Percentiles rank a stretch among this genome's conserved stretches.
Evolutionary conservation across 2,113 vertebrate genomes (phyloP).

Genomic region (Tupaia tana): DNA sequence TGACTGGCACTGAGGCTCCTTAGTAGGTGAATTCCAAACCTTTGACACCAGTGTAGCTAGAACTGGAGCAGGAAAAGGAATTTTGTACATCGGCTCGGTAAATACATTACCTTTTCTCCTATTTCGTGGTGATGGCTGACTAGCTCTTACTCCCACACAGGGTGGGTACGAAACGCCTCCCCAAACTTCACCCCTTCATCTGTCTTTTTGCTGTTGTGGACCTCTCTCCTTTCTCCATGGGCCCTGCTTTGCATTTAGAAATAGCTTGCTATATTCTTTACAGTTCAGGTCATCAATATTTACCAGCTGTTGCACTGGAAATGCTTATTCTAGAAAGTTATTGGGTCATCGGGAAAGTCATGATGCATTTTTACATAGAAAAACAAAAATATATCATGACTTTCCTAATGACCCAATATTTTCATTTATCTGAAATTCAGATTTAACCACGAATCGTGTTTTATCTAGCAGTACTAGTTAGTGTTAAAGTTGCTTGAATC

Average conservation of each 20-base stretch:
- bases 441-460: neutral
- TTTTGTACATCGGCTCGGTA: neutral
- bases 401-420: too few relatives aligned
- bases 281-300: neutral
- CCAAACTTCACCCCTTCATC: fast-evolving
- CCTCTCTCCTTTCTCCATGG: neutral
- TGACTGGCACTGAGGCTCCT: neutral
- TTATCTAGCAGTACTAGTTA: neutral
- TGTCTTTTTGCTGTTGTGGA: neutral
- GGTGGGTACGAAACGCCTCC: neutral
- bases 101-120: neutral
- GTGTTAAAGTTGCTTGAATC: neutral
- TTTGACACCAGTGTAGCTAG: neutral
- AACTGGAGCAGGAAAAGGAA: neutral
- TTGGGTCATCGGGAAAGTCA: too few relatives aligned
- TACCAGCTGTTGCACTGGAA: neutral
- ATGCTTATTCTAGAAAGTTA: too few relatives aligned
- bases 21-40: neutral
- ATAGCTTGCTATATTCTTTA: neutral
- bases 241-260: neutral
- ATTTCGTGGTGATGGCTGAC: too few relatives aligned
- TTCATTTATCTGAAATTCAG: neutral
- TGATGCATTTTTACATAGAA: too few relatives aligned
- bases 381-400: too few relatives aligned
- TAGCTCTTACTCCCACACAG: neutral